These are phyloP conservation scores for Rhadinocentrus ornatus DNA, from an alignment of 2,797 vertebrate species.

Conservation along the genomic window DNA sequence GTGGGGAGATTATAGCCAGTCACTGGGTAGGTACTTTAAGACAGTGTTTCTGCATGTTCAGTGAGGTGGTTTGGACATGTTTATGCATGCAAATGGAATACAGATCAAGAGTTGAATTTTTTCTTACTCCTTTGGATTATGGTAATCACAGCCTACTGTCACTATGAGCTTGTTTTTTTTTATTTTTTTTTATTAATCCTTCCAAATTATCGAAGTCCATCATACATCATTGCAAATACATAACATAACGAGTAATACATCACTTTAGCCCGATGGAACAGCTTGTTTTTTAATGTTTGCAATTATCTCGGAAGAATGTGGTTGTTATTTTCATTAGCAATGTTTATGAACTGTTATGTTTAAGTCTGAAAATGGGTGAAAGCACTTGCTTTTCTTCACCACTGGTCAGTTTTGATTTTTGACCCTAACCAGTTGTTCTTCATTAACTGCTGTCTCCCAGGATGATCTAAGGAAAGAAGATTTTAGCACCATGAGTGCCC, in stretches of 20 bases:
- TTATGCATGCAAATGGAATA: not conserved
- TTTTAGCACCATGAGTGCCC: conserved; percentile 97
- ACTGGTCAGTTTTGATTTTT: not conserved
- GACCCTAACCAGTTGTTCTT: not conserved
- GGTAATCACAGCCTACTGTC: not conserved
- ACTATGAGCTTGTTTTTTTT: not conserved
- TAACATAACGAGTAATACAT: no score
- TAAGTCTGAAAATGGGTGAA: not conserved
- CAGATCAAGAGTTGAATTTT: not conserved
- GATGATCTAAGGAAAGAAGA: conserved; percentile 97
- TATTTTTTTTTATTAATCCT: no score
- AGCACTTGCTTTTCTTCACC: not conserved
- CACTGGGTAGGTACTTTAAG: conserved; percentile 90
- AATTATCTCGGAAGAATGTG: not conserved
- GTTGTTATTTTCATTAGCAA: not conserved
- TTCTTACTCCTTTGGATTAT: not conserved
- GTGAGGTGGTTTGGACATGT: not conserved
- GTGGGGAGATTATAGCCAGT: conserved; percentile 98
- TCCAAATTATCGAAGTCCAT: no score
- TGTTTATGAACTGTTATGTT: not conserved
- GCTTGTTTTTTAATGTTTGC: not conserved
- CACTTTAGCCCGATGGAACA: no score
- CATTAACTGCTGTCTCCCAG: conserved; percentile 67
- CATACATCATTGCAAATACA: no score
- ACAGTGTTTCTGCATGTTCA: not conserved